phyloP scores from a whole-genome alignment of 2,888 invertebrate genomes.

The Sarcophaga caerulescens region DNA sequence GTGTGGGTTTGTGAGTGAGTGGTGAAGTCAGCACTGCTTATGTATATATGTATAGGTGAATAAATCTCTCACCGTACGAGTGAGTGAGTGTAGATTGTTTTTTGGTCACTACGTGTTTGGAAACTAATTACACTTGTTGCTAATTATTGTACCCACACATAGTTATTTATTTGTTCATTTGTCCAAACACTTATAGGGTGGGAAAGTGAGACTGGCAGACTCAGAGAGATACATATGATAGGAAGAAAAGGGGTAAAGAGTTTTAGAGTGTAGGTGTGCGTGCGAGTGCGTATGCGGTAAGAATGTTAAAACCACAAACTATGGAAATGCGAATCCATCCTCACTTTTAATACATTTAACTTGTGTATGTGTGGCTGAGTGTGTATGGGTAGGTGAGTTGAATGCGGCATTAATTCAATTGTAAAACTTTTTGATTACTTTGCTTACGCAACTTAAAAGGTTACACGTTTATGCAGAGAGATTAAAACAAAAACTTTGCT shows the following conservation, averaged over 20 bases:
- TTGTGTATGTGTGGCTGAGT: not conserved
- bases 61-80: conserved; percentile 3
- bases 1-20: no score
- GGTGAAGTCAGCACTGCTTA: not conserved
- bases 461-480: conserved; percentile 36
- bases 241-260: not conserved
- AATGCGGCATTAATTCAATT: conserved; percentile 41
- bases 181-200: not conserved
- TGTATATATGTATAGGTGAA: conserved; percentile 5
- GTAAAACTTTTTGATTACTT: conserved; percentile 52
- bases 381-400: not conserved
- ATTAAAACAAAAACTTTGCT: conserved; percentile 9
- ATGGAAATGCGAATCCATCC: not conserved
- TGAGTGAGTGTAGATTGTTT: conserved; percentile 8
- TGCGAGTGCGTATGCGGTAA: not conserved
- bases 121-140: conserved; percentile 60
- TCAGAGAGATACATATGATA: not conserved
- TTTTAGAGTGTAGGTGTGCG: conserved; percentile 6
- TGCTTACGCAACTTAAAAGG: conserved; percentile 44
- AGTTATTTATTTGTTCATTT: not conserved
- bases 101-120: conserved; percentile 33
- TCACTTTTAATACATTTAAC: conserved; percentile 12
- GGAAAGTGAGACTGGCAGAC: not conserved
- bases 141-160: conserved; percentile 21
- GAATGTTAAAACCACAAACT: not conserved